A percentile compares a stretch with the other conserved stretches of the same genome.
These are phyloP conservation scores for Anas flavirostris DNA, from an alignment of 2,797 vertebrate species.

Conservation along the genomic window DNA sequence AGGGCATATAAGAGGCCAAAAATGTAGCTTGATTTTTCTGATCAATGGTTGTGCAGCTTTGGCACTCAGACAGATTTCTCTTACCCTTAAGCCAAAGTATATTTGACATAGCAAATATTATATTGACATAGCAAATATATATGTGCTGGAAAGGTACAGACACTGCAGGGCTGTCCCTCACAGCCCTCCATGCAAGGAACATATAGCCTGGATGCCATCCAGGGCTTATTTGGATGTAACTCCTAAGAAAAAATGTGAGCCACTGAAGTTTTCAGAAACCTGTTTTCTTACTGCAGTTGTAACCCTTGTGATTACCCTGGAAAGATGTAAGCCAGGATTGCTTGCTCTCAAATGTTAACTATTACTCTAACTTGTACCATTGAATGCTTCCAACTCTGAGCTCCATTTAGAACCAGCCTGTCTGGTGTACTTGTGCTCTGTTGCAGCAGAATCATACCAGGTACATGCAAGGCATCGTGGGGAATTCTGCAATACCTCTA, in stretches of 20 bases:
- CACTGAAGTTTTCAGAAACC: not conserved
- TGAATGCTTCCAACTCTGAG: not conserved
- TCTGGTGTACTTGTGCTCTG: not conserved
- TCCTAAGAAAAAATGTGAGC: not conserved
- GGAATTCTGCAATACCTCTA: not conserved
- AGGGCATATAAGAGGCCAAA: not conserved
- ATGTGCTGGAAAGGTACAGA: not conserved
- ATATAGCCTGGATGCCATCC: not conserved
- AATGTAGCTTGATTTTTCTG: not conserved
- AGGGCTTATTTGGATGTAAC: not conserved
- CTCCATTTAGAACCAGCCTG: not conserved
- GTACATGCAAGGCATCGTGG: not conserved
- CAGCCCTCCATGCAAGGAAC: not conserved
- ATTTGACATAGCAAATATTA: not conserved
- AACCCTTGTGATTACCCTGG: not conserved
- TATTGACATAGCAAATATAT: not conserved
- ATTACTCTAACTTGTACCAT: too few relatives aligned
- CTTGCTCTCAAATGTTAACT: not conserved
- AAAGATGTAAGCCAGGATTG: not conserved
- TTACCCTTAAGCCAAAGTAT: not conserved
- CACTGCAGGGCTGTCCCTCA: not conserved
- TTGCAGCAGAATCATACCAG: not conserved
- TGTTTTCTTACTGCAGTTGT: not conserved
- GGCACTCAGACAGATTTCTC: not conserved
- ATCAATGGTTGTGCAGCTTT: not conserved